Evolutionary conservation across 2,113 vertebrate genomes (phyloP).

Genomic region (Mustela nigripes): DNA sequence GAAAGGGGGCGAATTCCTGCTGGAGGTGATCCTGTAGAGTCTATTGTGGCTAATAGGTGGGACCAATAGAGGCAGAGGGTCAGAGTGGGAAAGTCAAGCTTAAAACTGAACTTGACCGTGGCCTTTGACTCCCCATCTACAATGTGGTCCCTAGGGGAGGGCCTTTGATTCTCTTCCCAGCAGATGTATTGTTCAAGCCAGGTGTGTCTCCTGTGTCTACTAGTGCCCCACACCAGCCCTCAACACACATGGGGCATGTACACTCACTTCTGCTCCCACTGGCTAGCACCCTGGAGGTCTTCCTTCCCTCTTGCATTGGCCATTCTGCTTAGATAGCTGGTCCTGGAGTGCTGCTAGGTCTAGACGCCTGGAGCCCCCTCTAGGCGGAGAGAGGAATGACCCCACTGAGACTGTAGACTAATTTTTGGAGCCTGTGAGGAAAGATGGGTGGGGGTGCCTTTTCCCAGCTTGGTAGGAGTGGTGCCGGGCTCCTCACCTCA

Average conservation of each 20-base stretch:
- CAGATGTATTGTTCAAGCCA: neutral
- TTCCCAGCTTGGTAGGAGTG: neutral
- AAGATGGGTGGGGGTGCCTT: neutral
- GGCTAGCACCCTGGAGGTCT: neutral
- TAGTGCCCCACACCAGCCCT: neutral
- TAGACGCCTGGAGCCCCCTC: slow-evolving; percentile 32
- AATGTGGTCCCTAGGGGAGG: neutral
- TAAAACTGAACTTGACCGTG: neutral
- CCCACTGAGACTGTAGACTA: neutral
- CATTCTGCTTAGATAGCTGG: neutral
- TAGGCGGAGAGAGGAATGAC: slow-evolving; percentile 38
- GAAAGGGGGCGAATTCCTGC: neutral
- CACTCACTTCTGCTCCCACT: neutral
- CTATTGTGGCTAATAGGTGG: neutral
- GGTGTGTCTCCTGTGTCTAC: neutral
- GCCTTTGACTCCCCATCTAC: neutral
- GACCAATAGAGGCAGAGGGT: neutral
- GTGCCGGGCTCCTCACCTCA: neutral
- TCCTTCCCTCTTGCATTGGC: neutral
- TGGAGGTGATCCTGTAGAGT: neutral
- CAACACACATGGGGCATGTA: neutral
- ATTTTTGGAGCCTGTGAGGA: neutral
- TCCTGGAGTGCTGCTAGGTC: neutral
- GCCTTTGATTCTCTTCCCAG: neutral
- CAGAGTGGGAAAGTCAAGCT: neutral